Base-by-base conservation (phyloP, 2,113 vertebrate genomes). In the Megaceryle torquata region DNA sequence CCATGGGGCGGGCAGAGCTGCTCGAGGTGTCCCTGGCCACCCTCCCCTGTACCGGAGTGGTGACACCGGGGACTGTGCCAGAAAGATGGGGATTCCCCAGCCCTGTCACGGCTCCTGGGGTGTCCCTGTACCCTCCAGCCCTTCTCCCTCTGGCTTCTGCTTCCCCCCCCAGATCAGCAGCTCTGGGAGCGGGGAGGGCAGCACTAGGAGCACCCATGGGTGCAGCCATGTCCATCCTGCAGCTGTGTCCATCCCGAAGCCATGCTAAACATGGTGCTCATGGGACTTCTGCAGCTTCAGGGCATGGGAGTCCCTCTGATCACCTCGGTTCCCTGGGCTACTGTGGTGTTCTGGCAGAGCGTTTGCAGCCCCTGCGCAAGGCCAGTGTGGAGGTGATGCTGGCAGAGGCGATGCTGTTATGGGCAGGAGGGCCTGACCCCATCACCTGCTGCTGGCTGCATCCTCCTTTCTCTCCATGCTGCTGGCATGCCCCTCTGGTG, bases 401-500 rank as follows among this genome's bases (percentile, higher is more conserved):
- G 51, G 3, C 35, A 64, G 31, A 31, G 28, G 21, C 35, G 53
- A 39, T 0, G 2, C 51, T 71, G 21, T 24, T 51, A 21, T 54
- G n/a, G 33, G 33, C 39, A 44, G 44, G 29, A 57, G 19, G 17
- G 22, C 21, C 15, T 65, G n/a, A 20, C 26, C 28, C 64, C 53
- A 29, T 79, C 67, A 17, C 31, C 22, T 57, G 12, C 28, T 85
- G 28, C 26, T 6, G 17, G 4, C 70, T 37, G 4, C 13, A 11
- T 80, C 35, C 13, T 79, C n/a, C 46, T 75, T 14, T 82, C 59
- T 77, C 59, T 14, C 29, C 22, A 17, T 6, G 24, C 61, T 2
- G 0, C 33, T 18, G 15, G 5, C 2, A 3, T 31, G 9, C 4
- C 13, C 4, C 11, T 35, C 39, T 4, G 3, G 44, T 4, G 3